Base-by-base conservation (phyloP, 2,888 invertebrate genomes). In the Lasioglossum pauxillum region DNA sequence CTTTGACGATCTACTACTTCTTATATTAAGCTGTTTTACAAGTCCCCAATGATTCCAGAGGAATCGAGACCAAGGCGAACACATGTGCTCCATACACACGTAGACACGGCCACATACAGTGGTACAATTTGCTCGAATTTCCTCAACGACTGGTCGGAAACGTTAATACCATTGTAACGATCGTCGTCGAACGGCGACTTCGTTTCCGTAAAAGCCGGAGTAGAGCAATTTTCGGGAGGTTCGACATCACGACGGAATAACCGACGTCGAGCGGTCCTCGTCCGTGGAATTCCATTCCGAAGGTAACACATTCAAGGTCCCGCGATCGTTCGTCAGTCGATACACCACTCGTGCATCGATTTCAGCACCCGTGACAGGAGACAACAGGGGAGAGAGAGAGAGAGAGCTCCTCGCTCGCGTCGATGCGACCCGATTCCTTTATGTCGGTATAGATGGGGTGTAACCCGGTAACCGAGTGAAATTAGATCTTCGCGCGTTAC, bases 391-490 rank as follows among this genome's bases (percentile, higher is more conserved):
- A 35, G 67, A 53, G 27, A 53, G 23, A 14, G 27, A 53, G 53
- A 23, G 31, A 53, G 19, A 1, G 27, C 60, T 60, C 87, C 85
- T 78, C 38, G 67, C 73, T 74, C 76, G 72, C 82, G 80, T 83
- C 78, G 71, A 74, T 78, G 73, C 87, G 84, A 89, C 84, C 87
- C 83, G 87, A 78, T 83, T 89, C 82, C 85, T 83, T 83, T 87
- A 87, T 85, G 80, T 82, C 12, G 41, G 14, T 31, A 75, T 44
- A 38, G 74, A 82, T 49, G 44, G 69, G 46, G 23, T n/a, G 69
- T 38, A 72, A 49, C 38, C 19, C 23, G 57, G 60, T n/a, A 31
- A 16, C 35, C 53, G 16, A n/a, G 38, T 46, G 76, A 67, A 82
- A 83, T 77, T 74, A 73, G 76, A 77, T 72, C 73, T 44, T 23